Evolutionary conservation across 2,113 vertebrate genomes (phyloP).

Genomic region (Cynopterus brachyotis): DNA sequence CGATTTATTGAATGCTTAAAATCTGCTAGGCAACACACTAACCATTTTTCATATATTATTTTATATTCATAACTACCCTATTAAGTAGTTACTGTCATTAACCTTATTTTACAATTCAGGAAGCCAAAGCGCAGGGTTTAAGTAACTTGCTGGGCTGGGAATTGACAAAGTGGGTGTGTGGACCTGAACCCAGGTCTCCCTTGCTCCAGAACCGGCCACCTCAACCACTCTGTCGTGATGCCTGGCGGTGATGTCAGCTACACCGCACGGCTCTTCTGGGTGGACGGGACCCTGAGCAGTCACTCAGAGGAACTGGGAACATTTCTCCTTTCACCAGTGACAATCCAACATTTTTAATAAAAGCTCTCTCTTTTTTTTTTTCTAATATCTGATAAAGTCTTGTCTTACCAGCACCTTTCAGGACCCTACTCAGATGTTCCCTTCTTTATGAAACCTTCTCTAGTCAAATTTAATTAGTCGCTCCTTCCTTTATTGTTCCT

Average conservation of each 20-base stretch:
- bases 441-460: not conserved
- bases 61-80: not conserved
- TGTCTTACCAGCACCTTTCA: not conserved
- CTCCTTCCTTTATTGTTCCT: not conserved
- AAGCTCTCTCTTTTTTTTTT: constrained; percentile 38
- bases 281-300: not conserved
- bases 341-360: not conserved
- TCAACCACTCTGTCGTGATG: not conserved
- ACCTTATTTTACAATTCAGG: not conserved
- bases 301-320: not conserved
- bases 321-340: not conserved
- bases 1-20: constrained; percentile 21
- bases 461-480: not conserved
- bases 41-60: not conserved
- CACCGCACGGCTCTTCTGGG: not conserved
- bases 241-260: not conserved
- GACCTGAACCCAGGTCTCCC: not conserved
- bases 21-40: not conserved
- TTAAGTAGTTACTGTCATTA: not conserved
- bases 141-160: not conserved
- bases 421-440: not conserved
- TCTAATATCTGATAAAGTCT: not conserved
- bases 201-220: not conserved
- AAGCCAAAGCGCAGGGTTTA: not conserved
- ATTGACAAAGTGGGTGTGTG: not conserved